These are phyloP conservation scores for Labeo calbasu DNA, from an alignment of 2,797 vertebrate genomes.

Conservation along the genomic window DNA sequence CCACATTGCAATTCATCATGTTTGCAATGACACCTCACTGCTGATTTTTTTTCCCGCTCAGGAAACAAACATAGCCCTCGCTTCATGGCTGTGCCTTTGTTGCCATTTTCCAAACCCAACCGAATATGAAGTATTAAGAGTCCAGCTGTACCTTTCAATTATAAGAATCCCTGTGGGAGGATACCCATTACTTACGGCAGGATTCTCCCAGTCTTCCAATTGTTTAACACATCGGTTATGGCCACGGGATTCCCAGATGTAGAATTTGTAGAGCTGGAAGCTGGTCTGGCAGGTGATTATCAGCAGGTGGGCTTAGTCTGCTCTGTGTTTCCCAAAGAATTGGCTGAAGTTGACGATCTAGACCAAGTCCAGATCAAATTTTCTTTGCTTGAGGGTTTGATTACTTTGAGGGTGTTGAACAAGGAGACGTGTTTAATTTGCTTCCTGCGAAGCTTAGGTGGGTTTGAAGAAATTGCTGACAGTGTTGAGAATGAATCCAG, in stretches of 20 bases:
- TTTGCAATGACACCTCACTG: constrained; percentile 39
- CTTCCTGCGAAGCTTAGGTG: constrained; percentile 30
- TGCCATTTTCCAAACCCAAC: constrained; percentile 38
- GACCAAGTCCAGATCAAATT: constrained; percentile 29
- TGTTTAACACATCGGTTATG: constrained; percentile 51
- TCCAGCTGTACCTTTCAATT: constrained; percentile 59
- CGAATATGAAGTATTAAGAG: constrained; percentile 50
- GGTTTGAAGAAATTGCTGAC: constrained; percentile 26
- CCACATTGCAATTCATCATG: constrained; percentile 47
- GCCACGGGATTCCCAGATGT: constrained; percentile 43
- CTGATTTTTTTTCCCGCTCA: constrained; percentile 44
- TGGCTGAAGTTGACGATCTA: constrained; percentile 19
- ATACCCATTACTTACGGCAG: constrained; percentile 53
- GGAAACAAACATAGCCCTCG: constrained; percentile 44
- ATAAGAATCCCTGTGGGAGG: constrained; percentile 55
- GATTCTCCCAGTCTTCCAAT: constrained; percentile 55
- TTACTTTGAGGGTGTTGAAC: constrained; percentile 12
- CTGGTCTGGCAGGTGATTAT: constrained; percentile 59
- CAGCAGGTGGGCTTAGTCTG: constrained; percentile 54
- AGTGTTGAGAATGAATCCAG: constrained; percentile 26
- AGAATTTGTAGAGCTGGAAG: constrained; percentile 46
- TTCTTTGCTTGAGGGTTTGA: constrained; percentile 12
- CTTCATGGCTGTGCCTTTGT: constrained; percentile 39
- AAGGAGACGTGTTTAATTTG: constrained; percentile 34
- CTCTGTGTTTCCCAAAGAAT: constrained; percentile 65